These are phyloP conservation scores for Pavo muticus DNA, from an alignment of 2,113 vertebrate genomes.

Conservation along the genomic window DNA sequence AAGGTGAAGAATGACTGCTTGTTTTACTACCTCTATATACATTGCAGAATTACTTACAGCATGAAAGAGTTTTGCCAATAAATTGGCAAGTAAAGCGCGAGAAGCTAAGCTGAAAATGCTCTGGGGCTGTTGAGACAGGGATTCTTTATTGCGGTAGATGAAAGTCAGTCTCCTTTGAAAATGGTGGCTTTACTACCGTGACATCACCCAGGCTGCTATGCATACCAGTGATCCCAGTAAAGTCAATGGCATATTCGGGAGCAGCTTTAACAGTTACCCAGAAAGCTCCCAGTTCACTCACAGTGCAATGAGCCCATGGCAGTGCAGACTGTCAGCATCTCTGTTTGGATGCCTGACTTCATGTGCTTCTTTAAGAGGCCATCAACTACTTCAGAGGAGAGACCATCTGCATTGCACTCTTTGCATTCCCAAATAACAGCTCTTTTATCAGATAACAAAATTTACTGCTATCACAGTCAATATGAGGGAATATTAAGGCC, in stretches of 20 bases:
- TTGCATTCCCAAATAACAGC: neutral
- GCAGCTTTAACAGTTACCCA: neutral
- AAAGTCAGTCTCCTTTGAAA: neutral
- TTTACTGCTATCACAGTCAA: neutral
- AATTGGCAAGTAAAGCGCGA: neutral
- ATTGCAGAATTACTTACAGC: neutral
- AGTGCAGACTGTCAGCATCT: neutral
- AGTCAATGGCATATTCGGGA: neutral
- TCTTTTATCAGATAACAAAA: neutral
- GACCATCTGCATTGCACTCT: neutral
- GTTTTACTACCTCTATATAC: neutral
- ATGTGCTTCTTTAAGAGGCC: neutral
- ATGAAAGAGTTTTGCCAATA: conserved; percentile 26
- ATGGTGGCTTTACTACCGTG: neutral
- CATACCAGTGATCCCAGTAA: neutral
- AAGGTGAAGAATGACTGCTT: neutral
- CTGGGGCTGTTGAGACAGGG: neutral
- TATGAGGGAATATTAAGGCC: neutral
- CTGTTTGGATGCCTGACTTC: neutral
- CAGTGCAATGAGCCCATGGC: fast-evolving
- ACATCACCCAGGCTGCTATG: neutral
- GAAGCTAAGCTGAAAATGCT: neutral
- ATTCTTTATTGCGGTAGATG: neutral
- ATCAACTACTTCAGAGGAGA: neutral
- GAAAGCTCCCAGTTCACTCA: neutral